Evolutionary conservation across 2,888 invertebrate genomes (phyloP).

Genomic region (Rhingia rostrata): DNA sequence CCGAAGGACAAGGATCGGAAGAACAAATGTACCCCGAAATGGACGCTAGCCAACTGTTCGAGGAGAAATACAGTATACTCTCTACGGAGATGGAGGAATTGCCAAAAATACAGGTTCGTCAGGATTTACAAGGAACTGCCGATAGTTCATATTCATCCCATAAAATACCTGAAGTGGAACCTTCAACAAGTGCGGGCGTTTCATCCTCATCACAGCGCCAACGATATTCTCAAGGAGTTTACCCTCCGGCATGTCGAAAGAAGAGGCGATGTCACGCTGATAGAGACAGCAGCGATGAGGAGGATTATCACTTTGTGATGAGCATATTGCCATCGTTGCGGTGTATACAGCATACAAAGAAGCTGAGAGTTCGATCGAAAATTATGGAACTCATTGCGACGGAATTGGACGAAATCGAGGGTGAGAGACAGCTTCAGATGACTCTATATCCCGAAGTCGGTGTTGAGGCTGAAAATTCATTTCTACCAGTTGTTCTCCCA

Average conservation of each 20-base stretch:
- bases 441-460: not conserved
- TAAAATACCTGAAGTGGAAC: not conserved
- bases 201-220: conserved; percentile 20
- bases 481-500: not conserved
- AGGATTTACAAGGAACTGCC: conserved; percentile 33
- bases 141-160: not conserved
- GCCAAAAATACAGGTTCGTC: conserved; percentile 51
- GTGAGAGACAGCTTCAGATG: not conserved
- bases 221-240: not conserved
- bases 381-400: conserved; percentile 51
- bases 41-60: not conserved
- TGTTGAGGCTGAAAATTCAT: conserved; percentile 4
- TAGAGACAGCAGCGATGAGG: conserved; percentile 57
- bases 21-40: not conserved
- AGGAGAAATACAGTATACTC: conserved; percentile 25
- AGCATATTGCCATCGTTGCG: conserved; percentile 76
- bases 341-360: conserved; percentile 69
- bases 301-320: conserved; percentile 77
- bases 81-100: conserved; percentile 40
- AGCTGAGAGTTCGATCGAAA: conserved; percentile 74
- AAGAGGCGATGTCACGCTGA: not conserved
- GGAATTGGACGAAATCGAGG: conserved; percentile 24
- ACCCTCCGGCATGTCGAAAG: not conserved
- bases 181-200: conserved; percentile 35
- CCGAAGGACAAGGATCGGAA: not conserved